These are phyloP conservation scores for Pollenia labialis DNA, from an alignment of 2,888 invertebrate species.

Conservation along the genomic window DNA sequence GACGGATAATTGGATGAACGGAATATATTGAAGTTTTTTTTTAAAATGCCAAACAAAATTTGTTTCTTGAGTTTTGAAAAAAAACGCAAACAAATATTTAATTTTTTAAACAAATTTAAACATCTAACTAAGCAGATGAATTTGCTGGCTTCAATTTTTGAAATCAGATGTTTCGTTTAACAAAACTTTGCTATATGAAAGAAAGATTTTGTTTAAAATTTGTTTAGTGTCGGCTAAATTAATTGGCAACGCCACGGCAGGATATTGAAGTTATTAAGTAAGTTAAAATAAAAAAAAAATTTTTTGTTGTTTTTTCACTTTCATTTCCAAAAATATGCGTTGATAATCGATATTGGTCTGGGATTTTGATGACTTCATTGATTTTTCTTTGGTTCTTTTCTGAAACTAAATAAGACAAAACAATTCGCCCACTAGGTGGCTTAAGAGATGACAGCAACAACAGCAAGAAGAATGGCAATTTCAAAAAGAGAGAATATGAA, in stretches of 20 bases:
- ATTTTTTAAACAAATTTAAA: not conserved
- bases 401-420: slow-evolving; percentile 50
- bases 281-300: too few species aligned
- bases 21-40: slow-evolving; percentile 9
- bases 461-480: not conserved
- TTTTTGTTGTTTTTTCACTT: slow-evolving; percentile 15
- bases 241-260: slow-evolving; percentile 70
- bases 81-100: slow-evolving; percentile 8
- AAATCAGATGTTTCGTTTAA: slow-evolving; percentile 5
- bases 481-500: not conserved
- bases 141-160: too few species aligned
- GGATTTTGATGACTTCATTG: slow-evolving; percentile 80
- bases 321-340: slow-evolving; percentile 75
- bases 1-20: slow-evolving; percentile 15
- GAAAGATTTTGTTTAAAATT: not conserved
- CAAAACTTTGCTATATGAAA: not conserved
- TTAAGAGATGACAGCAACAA: slow-evolving; percentile 27
- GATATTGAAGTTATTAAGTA: slow-evolving; percentile 35
- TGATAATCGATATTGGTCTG: slow-evolving; percentile 80
- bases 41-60: not conserved
- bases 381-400: slow-evolving; percentile 9
- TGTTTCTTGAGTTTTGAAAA: not conserved
- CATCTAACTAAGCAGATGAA: not conserved
- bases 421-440: slow-evolving; percentile 71
- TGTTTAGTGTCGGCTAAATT: slow-evolving; percentile 43